Base-by-base conservation (phyloP, 2,113 vertebrate genomes). In the Lathamus discolor region DNA sequence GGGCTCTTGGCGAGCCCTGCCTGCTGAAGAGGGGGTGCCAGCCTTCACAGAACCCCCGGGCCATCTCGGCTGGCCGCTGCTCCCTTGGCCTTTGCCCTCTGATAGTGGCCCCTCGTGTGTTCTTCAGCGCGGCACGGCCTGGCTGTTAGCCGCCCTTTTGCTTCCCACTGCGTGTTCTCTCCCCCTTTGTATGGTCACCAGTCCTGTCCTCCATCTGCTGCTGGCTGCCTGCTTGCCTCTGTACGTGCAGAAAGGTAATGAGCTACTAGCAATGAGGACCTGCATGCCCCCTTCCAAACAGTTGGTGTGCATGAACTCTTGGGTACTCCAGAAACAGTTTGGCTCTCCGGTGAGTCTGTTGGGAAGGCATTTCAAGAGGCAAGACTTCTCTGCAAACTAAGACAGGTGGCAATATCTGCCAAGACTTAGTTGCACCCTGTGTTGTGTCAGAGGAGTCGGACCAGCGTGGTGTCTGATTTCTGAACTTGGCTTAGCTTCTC, bases 71-170 rank as follows among this genome's bases (percentile, higher is more conserved):
- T 37, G 28, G 11, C 31, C 10, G 5, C 46, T n/a, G 7, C 22
- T 51, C 68, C 33, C 31, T 33, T 4, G 44, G 1, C 13, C 82
- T 61, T 62, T 49, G 2, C 51, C 28, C 39, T 13, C 35, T 7
- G 59, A 0, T 1, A 35, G 61, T 17, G 16, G 6, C 48, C 28
- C 35, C 9, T 35, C 35, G 5, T 1, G 19, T 2, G 27, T 6
- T 35, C 11, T 16, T n/a, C 61, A 0, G 35, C 0, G 31, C 49
- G 63, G 16, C 57, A 0, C 1, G 8, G 55, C n/a, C 54, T 13
- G 44, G 4, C 17, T 52, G 17, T 20, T 9, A 6, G 17, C 57
- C 4, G 2, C 35, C 66, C 41, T 55, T 64, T 17, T 29, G 49
- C 66, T 61, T 63, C 20, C 16, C 18, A 0, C 72, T 46, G 51